These are phyloP conservation scores for Platycercus adscitus DNA, from an alignment of 2,113 vertebrate species.

Conservation along the genomic window DNA sequence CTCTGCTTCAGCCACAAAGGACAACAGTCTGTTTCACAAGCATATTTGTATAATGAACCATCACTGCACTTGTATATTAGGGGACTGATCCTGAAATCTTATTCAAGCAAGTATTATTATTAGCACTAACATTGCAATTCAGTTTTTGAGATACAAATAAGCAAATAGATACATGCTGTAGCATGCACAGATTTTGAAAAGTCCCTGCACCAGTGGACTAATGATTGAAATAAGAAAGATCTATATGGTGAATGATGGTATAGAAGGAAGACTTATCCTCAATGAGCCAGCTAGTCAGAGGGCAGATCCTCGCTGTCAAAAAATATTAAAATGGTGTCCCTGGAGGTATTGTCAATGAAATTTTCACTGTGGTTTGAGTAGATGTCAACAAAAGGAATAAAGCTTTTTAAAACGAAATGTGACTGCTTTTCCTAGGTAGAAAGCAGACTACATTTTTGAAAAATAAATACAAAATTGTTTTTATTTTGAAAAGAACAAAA, in stretches of 20 bases:
- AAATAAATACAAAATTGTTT: not conserved
- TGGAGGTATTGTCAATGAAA: not conserved
- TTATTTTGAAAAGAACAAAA: not conserved
- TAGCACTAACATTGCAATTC: not conserved
- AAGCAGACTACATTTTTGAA: not conserved
- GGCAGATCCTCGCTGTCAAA: not conserved
- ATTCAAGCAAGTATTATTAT: not conserved
- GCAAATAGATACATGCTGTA: not conserved
- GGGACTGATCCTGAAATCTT: not conserved
- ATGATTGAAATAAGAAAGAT: not conserved
- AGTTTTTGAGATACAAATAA: not conserved
- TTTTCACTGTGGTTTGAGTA: not conserved
- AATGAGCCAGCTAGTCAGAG: not conserved
- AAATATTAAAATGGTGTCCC: constrained; percentile 6
- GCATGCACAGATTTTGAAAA: not conserved
- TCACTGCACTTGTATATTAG: constrained; percentile 36
- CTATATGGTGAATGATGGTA: not conserved
- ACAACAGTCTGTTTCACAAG: constrained; percentile 53
- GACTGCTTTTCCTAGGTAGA: not conserved
- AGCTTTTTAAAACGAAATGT: not conserved
- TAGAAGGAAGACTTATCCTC: not conserved
- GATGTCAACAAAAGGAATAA: not conserved
- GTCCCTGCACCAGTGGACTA: not conserved
- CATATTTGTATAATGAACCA: constrained; percentile 63
- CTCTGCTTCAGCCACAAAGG: constrained; percentile 69